A percentile compares a stretch with the other conserved stretches of the same genome.
Evolutionary conservation across 2,888 invertebrate species (phyloP).

Genomic region (Drosophila barbarae): DNA sequence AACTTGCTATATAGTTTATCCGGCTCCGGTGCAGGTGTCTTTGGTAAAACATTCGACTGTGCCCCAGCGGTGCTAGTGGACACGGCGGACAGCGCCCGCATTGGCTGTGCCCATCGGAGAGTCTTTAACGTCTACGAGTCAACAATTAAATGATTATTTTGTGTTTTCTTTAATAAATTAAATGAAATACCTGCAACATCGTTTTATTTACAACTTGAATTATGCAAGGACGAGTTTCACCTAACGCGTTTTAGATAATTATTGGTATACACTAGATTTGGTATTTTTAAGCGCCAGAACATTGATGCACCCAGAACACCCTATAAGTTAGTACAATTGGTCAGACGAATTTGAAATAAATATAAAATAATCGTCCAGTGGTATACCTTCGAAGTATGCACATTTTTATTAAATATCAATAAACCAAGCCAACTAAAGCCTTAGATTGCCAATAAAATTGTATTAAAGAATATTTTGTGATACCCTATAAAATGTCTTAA

Average conservation of each 20-base stretch:
- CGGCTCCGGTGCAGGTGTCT: constrained; percentile 49
- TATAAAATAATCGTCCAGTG: no score
- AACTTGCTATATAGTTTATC: constrained; percentile 91
- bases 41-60: not conserved
- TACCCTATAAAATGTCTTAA: constrained; percentile 2
- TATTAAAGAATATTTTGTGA: not conserved
- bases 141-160: not conserved
- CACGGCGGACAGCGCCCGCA: constrained; percentile 45
- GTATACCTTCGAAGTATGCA: no score
- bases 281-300: not conserved
- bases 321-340: not conserved
- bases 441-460: not conserved
- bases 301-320: not conserved
- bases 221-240: constrained; percentile 58
- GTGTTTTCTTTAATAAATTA: constrained; percentile 32
- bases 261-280: constrained; percentile 8
- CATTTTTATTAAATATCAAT: no score
- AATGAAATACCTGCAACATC: constrained; percentile 58
- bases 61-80: constrained; percentile 14
- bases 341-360: no score
- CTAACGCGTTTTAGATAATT: not conserved
- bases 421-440: not conserved
- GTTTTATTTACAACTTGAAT: constrained; percentile 45
- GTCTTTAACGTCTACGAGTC: constrained; percentile 37
- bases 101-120: constrained; percentile 43